Percentiles rank a stretch among this genome's conserved stretches.
phyloP scores from a whole-genome alignment of 2,888 invertebrate species.

The Drosophila pseudotalamancana region DNA sequence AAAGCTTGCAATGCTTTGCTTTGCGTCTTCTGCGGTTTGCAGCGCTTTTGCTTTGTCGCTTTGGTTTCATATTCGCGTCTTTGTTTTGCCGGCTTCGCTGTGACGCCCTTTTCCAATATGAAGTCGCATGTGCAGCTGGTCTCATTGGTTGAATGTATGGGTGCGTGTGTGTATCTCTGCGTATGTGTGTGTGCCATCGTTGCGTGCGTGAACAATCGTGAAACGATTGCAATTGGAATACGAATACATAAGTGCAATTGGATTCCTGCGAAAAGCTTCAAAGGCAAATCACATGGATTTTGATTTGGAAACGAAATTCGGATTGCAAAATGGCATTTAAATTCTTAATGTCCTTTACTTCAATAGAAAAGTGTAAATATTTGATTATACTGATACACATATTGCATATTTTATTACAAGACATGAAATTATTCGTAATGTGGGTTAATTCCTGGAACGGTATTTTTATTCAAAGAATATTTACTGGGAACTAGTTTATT shows the following conservation, averaged over 20 bases:
- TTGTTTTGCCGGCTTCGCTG: constrained; percentile 72
- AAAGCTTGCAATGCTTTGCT: constrained; percentile 17
- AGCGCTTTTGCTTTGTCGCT: constrained; percentile 48
- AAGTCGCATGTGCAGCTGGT: constrained; percentile 58
- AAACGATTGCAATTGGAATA: constrained; percentile 16
- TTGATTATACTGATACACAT: too few species aligned
- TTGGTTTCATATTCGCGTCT: constrained; percentile 63
- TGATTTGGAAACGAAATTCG: background rate
- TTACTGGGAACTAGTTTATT: constrained; percentile 21
- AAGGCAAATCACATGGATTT: too few species aligned
- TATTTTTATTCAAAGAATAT: too few species aligned
- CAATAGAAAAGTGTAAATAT: too few species aligned
- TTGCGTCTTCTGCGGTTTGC: constrained; percentile 14
- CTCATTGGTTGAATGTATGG: constrained; percentile 8
- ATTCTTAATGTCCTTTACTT: too few species aligned
- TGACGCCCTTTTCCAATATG: constrained; percentile 66
- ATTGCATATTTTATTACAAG: too few species aligned
- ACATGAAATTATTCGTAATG: background rate
- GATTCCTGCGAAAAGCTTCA: background rate
- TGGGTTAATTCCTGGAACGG: background rate
- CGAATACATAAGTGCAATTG: background rate
- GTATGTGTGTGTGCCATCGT: background rate
- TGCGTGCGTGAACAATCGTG: constrained; percentile 1
- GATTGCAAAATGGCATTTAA: background rate
- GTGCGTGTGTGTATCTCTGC: background rate